phyloP scores from a whole-genome alignment of 2,113 vertebrate genomes.

The Forbesichthys papilliferus region DNA sequence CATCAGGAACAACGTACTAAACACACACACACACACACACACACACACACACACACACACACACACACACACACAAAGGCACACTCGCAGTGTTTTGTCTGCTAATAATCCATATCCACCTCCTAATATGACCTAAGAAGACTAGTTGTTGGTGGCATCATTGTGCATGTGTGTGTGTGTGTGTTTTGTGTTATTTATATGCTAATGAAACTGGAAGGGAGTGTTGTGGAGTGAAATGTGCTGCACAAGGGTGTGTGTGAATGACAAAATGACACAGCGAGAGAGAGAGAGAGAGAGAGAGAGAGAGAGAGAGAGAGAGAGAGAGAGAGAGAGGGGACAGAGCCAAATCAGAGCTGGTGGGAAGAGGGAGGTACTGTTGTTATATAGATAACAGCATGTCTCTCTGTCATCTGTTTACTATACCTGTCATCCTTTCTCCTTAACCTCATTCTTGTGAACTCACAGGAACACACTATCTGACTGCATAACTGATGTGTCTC shows the following conservation, averaged over 20 bases:
- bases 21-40: constrained; percentile 5
- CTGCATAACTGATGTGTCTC: constrained; percentile 52
- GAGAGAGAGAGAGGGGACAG: background rate
- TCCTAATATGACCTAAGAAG: constrained; percentile 40
- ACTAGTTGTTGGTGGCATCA: constrained; percentile 33
- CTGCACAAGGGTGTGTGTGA: background rate
- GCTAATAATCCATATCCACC: constrained; percentile 42
- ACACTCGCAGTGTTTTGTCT: constrained; percentile 21
- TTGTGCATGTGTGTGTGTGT: constrained; percentile 27
- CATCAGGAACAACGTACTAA: constrained; percentile 35
- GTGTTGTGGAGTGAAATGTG: constrained; percentile 27
- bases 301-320: too few relatives aligned
- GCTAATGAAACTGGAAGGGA: constrained; percentile 54
- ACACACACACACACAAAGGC: too few relatives aligned
- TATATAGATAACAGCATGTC: constrained; percentile 23
- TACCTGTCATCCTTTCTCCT: constrained; percentile 33
- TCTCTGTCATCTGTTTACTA: background rate
- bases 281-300: constrained; percentile 9
- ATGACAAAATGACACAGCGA: background rate
- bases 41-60: background rate
- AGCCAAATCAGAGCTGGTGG: constrained; percentile 38
- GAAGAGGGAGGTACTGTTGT: constrained; percentile 22
- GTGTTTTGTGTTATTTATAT: constrained; percentile 65
- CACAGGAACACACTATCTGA: constrained; percentile 45
- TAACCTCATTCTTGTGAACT: constrained; percentile 52